These are phyloP conservation scores for Pitangus sulphuratus DNA, from an alignment of 2,797 vertebrate genomes.

Conservation along the genomic window DNA sequence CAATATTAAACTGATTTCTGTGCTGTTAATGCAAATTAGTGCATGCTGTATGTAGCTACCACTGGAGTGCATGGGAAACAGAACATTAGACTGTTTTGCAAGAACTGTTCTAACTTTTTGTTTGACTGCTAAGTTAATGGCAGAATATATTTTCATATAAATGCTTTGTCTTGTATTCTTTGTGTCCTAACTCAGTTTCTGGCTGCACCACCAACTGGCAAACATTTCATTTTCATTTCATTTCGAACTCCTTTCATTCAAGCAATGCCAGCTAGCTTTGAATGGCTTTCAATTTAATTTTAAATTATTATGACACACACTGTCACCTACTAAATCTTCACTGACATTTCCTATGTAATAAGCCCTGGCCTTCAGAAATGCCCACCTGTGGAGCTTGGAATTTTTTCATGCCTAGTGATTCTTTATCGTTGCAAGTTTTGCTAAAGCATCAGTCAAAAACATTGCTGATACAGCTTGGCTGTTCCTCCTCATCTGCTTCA, in stretches of 20 bases:
- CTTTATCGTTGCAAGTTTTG: neutral
- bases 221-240: neutral
- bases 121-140: neutral
- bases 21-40: neutral
- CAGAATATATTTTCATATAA: neutral
- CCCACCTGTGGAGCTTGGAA: neutral
- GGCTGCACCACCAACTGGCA: neutral
- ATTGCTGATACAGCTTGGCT: neutral
- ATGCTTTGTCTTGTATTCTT: neutral
- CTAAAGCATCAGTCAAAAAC: neutral
- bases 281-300: slow-evolving; percentile 16
- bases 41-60: neutral
- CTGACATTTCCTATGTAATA: neutral
- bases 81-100: neutral
- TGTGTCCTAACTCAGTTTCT: neutral
- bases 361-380: neutral
- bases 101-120: neutral
- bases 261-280: neutral
- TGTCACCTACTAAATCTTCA: neutral
- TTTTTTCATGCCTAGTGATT: neutral
- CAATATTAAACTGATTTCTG: neutral
- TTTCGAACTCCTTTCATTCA: neutral
- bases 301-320: neutral
- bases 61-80: neutral
- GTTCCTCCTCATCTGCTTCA: neutral